Percentiles rank a stretch among this genome's conserved stretches.
These are phyloP conservation scores for Drosophila phalerata DNA, from an alignment of 2,888 invertebrate species.

Conservation along the genomic window DNA sequence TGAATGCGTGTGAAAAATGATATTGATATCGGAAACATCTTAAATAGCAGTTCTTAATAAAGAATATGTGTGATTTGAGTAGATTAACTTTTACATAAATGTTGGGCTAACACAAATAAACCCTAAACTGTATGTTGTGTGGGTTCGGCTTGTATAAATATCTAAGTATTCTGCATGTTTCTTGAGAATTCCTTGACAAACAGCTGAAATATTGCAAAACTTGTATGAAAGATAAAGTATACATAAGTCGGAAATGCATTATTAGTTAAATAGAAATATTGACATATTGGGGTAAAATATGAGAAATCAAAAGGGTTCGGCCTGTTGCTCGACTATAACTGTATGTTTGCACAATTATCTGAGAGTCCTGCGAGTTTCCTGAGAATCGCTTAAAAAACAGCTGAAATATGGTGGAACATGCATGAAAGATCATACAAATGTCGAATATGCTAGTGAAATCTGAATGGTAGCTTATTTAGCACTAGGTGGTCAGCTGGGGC, in stretches of 20 bases:
- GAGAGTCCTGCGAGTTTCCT: not conserved
- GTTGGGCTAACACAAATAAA: not conserved
- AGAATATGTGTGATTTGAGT: not conserved
- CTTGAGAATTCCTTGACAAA: not conserved
- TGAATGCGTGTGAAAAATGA: not conserved
- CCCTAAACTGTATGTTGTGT: not conserved
- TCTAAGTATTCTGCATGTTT: not conserved
- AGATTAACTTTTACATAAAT: not conserved
- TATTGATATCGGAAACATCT: not conserved
- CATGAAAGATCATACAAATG: conserved; percentile 11
- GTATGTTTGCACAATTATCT: not conserved
- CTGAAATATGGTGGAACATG: conserved; percentile 8
- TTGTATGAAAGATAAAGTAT: not conserved
- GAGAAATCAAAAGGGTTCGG: not conserved
- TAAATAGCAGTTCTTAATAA: not conserved
- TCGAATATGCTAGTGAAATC: conserved; percentile 32
- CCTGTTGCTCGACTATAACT: not conserved
- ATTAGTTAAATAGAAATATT: no score
- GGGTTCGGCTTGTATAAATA: not conserved
- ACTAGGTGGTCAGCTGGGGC: conserved; percentile 17
- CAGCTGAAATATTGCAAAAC: not conserved
- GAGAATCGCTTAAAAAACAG: not conserved
- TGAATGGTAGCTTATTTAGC: conserved; percentile 25
- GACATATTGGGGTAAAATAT: not conserved
- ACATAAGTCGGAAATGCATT: no score